Conservation (phyloP, 2,888 invertebrate species). For the Drosophila stalkeri region DNA sequence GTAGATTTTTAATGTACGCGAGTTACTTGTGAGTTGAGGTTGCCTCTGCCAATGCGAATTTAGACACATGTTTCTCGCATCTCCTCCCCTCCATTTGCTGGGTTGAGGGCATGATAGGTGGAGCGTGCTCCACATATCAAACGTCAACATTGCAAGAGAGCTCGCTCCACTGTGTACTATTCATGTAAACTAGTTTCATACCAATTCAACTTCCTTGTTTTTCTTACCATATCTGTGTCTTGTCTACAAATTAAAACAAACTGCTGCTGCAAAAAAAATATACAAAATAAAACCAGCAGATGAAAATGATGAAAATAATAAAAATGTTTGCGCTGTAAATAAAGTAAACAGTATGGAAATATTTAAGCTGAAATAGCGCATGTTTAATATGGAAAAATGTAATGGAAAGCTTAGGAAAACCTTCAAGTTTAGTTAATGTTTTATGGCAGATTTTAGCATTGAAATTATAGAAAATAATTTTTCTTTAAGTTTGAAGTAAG, state of each 20-base stretch:
- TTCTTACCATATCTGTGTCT: conserved; percentile 6
- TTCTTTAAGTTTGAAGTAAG: too few species aligned
- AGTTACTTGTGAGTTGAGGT: conserved; percentile 31
- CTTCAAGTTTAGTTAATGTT: not conserved
- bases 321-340: not conserved
- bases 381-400: not conserved
- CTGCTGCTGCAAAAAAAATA: not conserved
- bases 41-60: conserved; percentile 60
- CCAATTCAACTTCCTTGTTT: conserved; percentile 15
- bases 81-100: not conserved
- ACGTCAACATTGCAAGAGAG: conserved; percentile 48
- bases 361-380: not conserved
- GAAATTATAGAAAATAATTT: too few species aligned
- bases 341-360: not conserved
- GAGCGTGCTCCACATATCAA: conserved; percentile 63
- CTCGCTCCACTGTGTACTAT: conserved; percentile 37
- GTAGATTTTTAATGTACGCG: conserved; percentile 73
- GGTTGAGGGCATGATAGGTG: not conserved
- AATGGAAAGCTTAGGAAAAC: too few species aligned
- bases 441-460: not conserved
- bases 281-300: not conserved
- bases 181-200: conserved; percentile 46
- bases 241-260: conserved; percentile 53
- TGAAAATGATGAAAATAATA: conserved; percentile 11
- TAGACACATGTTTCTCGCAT: conserved; percentile 72